Evolutionary conservation across 2,113 vertebrate species (phyloP).

Genomic region (Cairina moschata): DNA sequence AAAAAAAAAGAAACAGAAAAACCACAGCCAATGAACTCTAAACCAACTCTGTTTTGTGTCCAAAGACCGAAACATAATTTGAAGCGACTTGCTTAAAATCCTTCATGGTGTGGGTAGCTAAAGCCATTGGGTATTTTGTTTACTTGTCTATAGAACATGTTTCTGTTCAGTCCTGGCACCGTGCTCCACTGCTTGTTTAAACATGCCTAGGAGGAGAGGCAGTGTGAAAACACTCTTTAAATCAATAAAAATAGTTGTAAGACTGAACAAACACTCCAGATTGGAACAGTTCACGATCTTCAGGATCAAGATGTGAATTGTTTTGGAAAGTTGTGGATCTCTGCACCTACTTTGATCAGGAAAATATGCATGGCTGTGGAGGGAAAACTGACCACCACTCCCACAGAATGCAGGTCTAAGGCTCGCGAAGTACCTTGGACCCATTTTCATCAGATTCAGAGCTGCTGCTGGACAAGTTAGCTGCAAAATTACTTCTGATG

Average conservation of each 20-base stretch:
- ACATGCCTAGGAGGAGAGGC: slow-evolving; percentile 46
- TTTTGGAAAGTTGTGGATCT: neutral
- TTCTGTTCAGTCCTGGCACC: slow-evolving; percentile 14
- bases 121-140: slow-evolving; percentile 41
- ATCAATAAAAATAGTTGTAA: slow-evolving; percentile 38
- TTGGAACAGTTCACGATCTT: neutral
- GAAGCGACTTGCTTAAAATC: slow-evolving; percentile 42
- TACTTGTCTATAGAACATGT: slow-evolving; percentile 43
- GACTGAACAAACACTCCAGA: neutral
- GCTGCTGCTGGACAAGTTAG: neutral
- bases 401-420: neutral
- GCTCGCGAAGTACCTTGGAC: neutral
- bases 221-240: slow-evolving; percentile 32
- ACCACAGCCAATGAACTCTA: neutral
- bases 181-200: slow-evolving; percentile 10
- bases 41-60: slow-evolving; percentile 32
- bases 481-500: neutral
- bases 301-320: neutral
- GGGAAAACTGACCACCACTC: neutral
- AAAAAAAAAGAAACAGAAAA: neutral
- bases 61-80: slow-evolving; percentile 3
- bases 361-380: neutral
- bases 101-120: neutral
- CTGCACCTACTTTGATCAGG: neutral
- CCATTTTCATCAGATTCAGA: neutral